phyloP scores from a whole-genome alignment of 2,113 vertebrate genomes.

The Rhabdomys dilectus region DNA sequence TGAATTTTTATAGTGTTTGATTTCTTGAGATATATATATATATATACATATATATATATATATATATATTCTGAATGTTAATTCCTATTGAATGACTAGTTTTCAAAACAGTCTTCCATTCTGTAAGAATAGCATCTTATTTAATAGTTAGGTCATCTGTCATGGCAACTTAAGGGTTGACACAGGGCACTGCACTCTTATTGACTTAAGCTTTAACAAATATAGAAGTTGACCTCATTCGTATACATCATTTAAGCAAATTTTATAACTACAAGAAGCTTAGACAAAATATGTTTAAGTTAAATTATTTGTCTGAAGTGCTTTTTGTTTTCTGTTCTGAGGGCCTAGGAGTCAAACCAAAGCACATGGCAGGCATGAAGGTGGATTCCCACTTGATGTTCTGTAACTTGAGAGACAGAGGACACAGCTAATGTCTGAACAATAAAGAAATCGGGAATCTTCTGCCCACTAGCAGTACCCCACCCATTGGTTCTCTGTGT shows the following conservation, averaged over 20 bases:
- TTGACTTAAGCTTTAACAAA: background rate
- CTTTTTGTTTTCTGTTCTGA: background rate
- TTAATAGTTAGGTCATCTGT: background rate
- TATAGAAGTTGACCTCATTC: background rate
- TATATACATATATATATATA: too few relatives aligned
- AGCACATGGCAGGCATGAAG: background rate
- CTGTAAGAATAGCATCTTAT: background rate
- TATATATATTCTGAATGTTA: background rate
- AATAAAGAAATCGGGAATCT: background rate
- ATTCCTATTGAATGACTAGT: background rate
- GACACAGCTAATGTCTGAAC: background rate
- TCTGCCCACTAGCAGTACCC: background rate
- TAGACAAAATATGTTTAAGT: background rate
- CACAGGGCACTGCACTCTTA: background rate
- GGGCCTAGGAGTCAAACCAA: background rate
- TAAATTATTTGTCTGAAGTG: slow-evolving; percentile 5
- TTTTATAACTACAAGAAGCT: background rate
- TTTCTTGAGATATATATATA: too few relatives aligned
- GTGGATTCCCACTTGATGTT: background rate
- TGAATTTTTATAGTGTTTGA: background rate
- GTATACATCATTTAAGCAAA: background rate
- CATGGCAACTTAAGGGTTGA: background rate
- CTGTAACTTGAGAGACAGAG: background rate
- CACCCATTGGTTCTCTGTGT: background rate
- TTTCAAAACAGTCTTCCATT: background rate